Evolutionary conservation across 2,888 invertebrate species (phyloP), one percentile per base, ranked within the genome.

Genomic region (Athripsodes cinereus): DNA sequence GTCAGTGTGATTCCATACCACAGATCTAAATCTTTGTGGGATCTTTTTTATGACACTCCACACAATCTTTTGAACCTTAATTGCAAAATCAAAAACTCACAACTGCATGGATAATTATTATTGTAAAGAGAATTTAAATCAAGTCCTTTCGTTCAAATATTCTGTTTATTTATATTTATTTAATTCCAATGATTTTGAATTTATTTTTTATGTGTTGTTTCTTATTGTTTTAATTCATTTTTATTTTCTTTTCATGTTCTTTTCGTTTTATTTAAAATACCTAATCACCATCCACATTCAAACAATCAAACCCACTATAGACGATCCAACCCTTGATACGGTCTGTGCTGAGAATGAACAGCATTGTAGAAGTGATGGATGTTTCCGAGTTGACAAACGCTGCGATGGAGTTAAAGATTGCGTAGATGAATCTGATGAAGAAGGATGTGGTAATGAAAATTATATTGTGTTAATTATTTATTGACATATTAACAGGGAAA

Each of bases 351-450:
- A 22, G 6, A 26, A 26, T 18, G 58, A 58, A 26, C 5, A 34
- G 64, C 71, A 70, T 26, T 85, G 85, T 66, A 75, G 77, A 64
- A 73, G 77, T 59, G 82, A 80, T 13, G 74, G 78, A 22, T 90
- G 90, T 71, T 78, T 90, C 61, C 72, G 78, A 16, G 66, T 67
- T 21, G 67, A 67, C 40, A 73, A 72, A 57, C 75, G 75, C 49
- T 91, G 90, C 72, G 81, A 89, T 69, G 76, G 79, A 13, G 46
- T 64, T 3, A 60, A 52, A 1, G 85, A 88, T 68, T 89, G 89
- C 71, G 60, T 69, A 8, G 80, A 81, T 67, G 78, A 79, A 60
- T 74, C 76, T 26, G 84, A 84, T 68, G 84, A 84, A 69, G 66
- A 66, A 59, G 76, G 79, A 64, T 84, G 84, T 69, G 68, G 66